phyloP scores from a whole-genome alignment of 2,888 invertebrate species.

The Argynnis bischoffii region DNA sequence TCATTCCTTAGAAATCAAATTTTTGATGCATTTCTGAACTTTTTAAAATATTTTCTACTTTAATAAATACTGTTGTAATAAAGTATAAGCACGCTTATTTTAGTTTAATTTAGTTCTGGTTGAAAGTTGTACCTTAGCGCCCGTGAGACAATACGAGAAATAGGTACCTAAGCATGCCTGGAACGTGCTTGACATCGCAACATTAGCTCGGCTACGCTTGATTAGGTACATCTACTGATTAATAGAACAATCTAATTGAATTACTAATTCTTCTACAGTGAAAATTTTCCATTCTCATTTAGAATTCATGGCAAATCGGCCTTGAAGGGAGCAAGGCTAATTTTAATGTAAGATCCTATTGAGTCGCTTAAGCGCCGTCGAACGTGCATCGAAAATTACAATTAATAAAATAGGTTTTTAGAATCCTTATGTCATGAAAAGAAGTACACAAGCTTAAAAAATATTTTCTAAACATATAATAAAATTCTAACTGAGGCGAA shows the following conservation, averaged over 20 bases:
- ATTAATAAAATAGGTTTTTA: too few species aligned
- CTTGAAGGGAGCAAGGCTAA: constrained; percentile 10
- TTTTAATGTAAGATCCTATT: background rate
- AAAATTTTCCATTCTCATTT: constrained; percentile 21
- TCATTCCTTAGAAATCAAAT: too few species aligned
- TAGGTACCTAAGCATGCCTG: constrained; percentile 11
- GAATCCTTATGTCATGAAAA: too few species aligned
- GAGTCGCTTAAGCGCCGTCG: background rate
- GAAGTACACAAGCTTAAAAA: too few species aligned
- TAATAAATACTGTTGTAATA: too few species aligned
- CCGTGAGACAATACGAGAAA: constrained; percentile 13
- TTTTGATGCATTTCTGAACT: too few species aligned
- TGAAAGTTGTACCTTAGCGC: background rate
- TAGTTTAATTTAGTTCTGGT: constrained; percentile 8
- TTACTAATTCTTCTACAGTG: constrained; percentile 23
- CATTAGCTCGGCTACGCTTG: constrained; percentile 29
- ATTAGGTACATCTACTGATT: constrained; percentile 35
- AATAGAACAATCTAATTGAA: constrained; percentile 34
- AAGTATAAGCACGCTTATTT: too few species aligned
- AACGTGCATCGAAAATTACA: too few species aligned
- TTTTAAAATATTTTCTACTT: too few species aligned
- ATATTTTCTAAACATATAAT: too few species aligned
- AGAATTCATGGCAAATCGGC: constrained; percentile 10
- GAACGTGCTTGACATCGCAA: constrained; percentile 38
- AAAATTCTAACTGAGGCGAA: too few species aligned